Percentiles rank a stretch among this genome's conserved stretches.
phyloP scores from a whole-genome alignment of 2,113 vertebrate genomes.

The Gobio gobio region DNA sequence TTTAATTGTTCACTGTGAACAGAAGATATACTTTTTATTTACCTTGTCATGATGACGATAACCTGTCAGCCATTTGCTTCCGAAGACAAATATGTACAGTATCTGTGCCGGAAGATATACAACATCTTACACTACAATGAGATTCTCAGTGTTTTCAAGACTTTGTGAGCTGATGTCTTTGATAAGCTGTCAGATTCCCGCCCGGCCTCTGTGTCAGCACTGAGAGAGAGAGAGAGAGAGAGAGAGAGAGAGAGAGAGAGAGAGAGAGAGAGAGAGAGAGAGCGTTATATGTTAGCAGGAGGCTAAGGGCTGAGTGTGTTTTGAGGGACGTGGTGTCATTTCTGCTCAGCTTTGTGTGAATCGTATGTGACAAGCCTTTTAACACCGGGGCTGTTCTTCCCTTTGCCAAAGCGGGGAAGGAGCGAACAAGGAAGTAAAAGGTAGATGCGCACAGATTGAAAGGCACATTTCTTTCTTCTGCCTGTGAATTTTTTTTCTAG shows the following conservation, averaged over 20 bases:
- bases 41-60: neutral
- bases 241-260: slow-evolving; percentile 10
- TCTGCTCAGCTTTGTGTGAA: slow-evolving; percentile 60
- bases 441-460: slow-evolving; percentile 32
- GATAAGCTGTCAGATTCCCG: slow-evolving; percentile 14
- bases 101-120: neutral
- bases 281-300: slow-evolving; percentile 10
- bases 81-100: neutral
- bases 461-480: slow-evolving; percentile 51
- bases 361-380: slow-evolving; percentile 66
- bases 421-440: neutral
- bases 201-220: slow-evolving; percentile 1
- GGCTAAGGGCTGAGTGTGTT: slow-evolving; percentile 45
- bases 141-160: neutral
- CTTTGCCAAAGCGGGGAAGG: neutral
- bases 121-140: neutral
- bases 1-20: neutral
- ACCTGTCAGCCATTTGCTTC: neutral
- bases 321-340: slow-evolving; percentile 58
- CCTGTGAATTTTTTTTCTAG: slow-evolving; percentile 64
- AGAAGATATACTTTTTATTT: neutral
- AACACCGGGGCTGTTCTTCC: slow-evolving; percentile 63
- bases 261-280: neutral
- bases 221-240: neutral
- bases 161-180: slow-evolving; percentile 5